Evolutionary conservation across 2,888 invertebrate species (phyloP), one percentile per base, ranked within the genome.

Genomic region (Nematopogon swammerdamellus): DNA sequence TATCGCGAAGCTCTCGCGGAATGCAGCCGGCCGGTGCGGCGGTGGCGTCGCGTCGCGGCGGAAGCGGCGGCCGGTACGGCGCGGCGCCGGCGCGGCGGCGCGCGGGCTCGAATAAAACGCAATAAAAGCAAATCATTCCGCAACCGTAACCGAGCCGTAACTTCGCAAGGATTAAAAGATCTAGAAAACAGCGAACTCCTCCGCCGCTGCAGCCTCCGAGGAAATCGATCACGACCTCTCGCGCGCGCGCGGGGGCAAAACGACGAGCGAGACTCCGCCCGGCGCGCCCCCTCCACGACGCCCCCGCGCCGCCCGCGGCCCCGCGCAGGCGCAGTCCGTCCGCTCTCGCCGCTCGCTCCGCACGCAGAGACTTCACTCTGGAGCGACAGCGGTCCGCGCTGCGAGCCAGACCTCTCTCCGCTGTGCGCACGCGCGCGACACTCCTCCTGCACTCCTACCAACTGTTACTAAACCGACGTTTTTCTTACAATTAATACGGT

Each of bases 271-370:
- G 18, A 18, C 18, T 47, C 30, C 30, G 14, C 20, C 51, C n/a
- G n/a, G n/a, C n/a, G n/a, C 50, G 47, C 56, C 50, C 54, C 52
- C 52, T 46, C 49, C 47, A 52, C 50, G 44, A 47, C 45, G 29
- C 51, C 47, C 48, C 54, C 20, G 45, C 42, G 48, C 51, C 47
- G 50, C 45, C 48, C 18, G 4, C 48, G 45, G 16, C 45, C 49
- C 58, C 60, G 63, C 62, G 63, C 62, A 61, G 61, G 54, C 54
- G 55, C 50, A 45, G 54, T 53, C 55, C 54, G 54, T 53, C 50
- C 49, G 53, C 50, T 52, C 51, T 49, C 52, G 51, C 52, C 45
- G 46, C 46, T 30, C 48, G 49, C 17, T 44, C 46, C 18, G 52
- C 30, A 52, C 57, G 53, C 51, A 53, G 54, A 45, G 25, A 25